Base-by-base conservation (phyloP, 1,140 invertebrate genomes). In the Riptortus pedestris region DNA sequence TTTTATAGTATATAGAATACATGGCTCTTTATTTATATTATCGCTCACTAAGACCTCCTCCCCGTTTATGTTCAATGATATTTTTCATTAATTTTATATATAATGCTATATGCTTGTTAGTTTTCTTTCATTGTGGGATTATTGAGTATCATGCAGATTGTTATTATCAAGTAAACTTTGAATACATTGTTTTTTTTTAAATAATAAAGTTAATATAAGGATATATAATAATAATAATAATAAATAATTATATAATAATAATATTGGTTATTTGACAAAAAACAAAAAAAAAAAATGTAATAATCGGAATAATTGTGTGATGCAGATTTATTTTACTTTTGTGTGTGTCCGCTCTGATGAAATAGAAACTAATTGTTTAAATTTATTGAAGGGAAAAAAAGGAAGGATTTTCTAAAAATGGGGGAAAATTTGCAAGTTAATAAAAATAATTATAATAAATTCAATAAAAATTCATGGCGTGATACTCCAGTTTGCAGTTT, bases 181-280 rank as follows among this genome's bases (percentile, higher is more conserved):
- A n/a, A n/a, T n/a, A n/a, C n/a, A n/a, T n/a, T 38, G 24, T 55
- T 55, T 55, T 55, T 24, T 55, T 55, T 24, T 7, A 55, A 55
- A 55, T 55, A 24, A 26, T 24, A 55, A 55, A 55, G 51, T 55
- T 55, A 55, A 55, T 55, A 24, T 55, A 55, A 55, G 51, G 24
- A 24, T 55, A 24, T 55, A 24, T 55, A 55, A 24, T 55, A 55
- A 47, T 47, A 55, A 55, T 55, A 55, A 55, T 55, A 55, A 55
- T 55, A 55, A n/a, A 55, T 51, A 27, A 55, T 55, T 24, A 55
- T 24, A 47, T 47, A 47, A 47, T 45, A 45, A 45, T 47, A 47
- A 47, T 47, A 47, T 47, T 47, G 45, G 45, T 47, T 45, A 47
- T 47, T 47, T 47, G 24, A 55, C n/a, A n/a, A n/a, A n/a, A n/a